Evolutionary conservation across 2,888 invertebrate genomes (phyloP).

Genomic region (Pachydiplax longipennis): DNA sequence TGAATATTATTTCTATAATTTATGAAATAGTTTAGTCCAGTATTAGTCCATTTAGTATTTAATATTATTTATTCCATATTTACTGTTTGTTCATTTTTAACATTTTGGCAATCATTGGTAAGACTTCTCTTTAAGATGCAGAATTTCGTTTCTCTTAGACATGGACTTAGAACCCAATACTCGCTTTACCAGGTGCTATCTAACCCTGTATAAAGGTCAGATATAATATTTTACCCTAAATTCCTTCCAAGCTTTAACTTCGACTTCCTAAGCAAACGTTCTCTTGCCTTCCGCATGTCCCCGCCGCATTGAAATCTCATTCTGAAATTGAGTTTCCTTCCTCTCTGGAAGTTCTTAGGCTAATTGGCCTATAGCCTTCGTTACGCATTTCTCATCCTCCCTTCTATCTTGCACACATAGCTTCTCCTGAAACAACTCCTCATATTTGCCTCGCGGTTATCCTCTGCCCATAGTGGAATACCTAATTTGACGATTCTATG

Average conservation of each 20-base stretch:
- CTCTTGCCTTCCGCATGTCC: background rate
- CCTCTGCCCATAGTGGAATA: background rate
- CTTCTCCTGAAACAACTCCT: background rate
- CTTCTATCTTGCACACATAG: background rate
- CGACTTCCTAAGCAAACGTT: background rate
- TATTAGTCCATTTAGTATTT: too few species aligned
- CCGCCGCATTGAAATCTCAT: constrained; percentile 20
- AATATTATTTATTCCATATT: too few species aligned
- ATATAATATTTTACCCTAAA: background rate
- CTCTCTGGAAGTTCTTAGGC: constrained; percentile 33
- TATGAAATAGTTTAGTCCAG: too few species aligned
- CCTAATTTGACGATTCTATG: background rate
- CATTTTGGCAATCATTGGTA: too few species aligned
- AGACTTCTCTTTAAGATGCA: too few species aligned
- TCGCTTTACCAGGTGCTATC: too few species aligned
- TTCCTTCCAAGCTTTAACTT: background rate
- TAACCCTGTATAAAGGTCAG: too few species aligned
- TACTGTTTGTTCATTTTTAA: too few species aligned
- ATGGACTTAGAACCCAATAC: too few species aligned
- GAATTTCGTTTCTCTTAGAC: too few species aligned
- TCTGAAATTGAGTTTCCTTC: constrained; percentile 41
- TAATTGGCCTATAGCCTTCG: constrained; percentile 32
- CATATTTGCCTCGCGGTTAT: background rate
- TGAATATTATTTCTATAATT: too few species aligned
- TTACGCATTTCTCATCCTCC: background rate